Evolutionary conservation across 2,797 vertebrate species (phyloP), one percentile per base, ranked within the genome.

Genomic region (Melanotaenia parkinsoni): DNA sequence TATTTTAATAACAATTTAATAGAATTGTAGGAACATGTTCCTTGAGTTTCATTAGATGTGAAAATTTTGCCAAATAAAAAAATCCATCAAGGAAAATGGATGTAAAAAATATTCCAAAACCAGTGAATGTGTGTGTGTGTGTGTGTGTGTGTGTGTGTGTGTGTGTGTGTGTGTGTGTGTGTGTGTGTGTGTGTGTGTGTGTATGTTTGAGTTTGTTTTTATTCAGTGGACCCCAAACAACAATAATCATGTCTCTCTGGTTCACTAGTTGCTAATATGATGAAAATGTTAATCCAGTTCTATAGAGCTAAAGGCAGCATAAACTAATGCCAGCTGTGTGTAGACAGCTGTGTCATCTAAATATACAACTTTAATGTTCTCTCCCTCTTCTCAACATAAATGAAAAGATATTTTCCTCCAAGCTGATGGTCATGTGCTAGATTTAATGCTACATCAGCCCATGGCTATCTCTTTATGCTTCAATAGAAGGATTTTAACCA

Each of bases 361-460:
- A 85, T 78, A 22, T 58, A 70, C 26, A 70, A 58, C 40, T 81
- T 73, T 33, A 63, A 78, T 67, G 47, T 60, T 16, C 54, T 51
- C 33, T 77, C 38, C 68, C 56, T 78, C 58, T 71, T 63, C 56
- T 76, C 73, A 72, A 79, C 58, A 80, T 78, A 77, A 81, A 86
- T 77, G 22, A 82, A 82, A 65, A 77, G 20, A 77, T 82, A 77
- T 81, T 80, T 81, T 76, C 61, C 68, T 87, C 79, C 61, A 62
- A 83, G 84, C 74, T 74, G 67, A 87, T 68, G 65, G 63, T 79
- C 83, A 84, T 77, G 82, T 82, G 86, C 72, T 77, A 74, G 66
- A 86, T 85, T 77, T 74, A 85, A 81, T 80, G 62, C 74, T 82
- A 76, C 83, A 87, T 82, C 72, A 74, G 85, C 83, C 85, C 79